Evolutionary conservation across 2,113 vertebrate genomes (phyloP).

Genomic region (Toxostoma redivivum): DNA sequence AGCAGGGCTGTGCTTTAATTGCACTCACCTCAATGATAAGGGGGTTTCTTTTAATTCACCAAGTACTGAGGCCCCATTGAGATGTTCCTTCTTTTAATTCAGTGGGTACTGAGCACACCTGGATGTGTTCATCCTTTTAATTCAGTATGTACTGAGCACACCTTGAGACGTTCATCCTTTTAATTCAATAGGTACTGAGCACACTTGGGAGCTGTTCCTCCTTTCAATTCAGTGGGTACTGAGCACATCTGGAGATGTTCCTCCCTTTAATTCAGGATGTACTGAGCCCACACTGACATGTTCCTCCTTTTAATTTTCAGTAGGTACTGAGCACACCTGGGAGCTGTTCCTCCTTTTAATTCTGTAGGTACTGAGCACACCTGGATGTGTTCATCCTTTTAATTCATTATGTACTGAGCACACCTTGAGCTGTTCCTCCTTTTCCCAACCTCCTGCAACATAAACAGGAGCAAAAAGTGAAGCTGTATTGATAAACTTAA

Average conservation of each 20-base stretch:
- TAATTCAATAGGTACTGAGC: neutral
- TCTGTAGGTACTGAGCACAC: neutral
- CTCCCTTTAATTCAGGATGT: neutral
- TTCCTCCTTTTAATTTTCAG: neutral
- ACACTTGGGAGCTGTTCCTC: accelerated
- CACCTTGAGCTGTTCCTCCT: neutral
- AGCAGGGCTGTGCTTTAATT: neutral
- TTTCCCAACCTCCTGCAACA: neutral
- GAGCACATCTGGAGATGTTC: too few relatives aligned
- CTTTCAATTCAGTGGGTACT: too few relatives aligned
- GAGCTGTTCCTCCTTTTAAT: neutral
- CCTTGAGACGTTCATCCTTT: neutral
- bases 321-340: neutral
- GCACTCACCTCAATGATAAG: neutral
- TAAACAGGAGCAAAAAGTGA: neutral
- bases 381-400: neutral
- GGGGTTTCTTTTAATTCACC: neutral
- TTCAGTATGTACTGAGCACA: neutral
- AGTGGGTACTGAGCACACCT: neutral
- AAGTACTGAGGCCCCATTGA: neutral
- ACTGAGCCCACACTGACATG: neutral
- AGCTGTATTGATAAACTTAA: neutral
- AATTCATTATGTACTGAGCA: neutral
- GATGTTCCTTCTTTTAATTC: neutral
- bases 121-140: neutral